Evolutionary conservation across 2,888 invertebrate species (phyloP).

Genomic region (Nymphalis polychloros): DNA sequence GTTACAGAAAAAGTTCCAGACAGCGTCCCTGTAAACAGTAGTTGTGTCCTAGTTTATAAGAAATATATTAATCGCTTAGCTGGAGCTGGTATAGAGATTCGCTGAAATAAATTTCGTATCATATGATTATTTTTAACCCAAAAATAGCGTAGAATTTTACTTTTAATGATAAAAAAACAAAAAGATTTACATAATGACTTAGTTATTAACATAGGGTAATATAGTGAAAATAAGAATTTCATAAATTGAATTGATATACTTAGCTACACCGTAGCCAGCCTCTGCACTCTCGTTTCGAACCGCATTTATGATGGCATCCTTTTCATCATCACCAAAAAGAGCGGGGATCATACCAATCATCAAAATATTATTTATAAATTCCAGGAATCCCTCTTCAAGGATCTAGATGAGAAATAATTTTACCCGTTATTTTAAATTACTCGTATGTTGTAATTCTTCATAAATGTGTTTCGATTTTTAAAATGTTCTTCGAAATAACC

Average conservation of each 20-base stretch:
- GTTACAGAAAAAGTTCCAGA: slow-evolving; percentile 92
- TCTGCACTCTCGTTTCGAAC: slow-evolving; percentile 86
- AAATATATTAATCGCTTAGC: neutral
- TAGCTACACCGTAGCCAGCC: slow-evolving; percentile 87
- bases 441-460: no score
- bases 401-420: slow-evolving; percentile 63
- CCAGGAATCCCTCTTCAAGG: slow-evolving; percentile 91
- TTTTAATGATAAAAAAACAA: no score
- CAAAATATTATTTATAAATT: slow-evolving; percentile 94
- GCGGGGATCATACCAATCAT: slow-evolving; percentile 94
- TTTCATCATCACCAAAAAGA: slow-evolving; percentile 93
- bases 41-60: neutral
- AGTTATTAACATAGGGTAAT: no score
- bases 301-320: slow-evolving; percentile 87
- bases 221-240: no score
- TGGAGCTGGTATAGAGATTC: no score
- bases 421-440: no score
- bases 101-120: no score
- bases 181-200: no score
- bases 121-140: no score
- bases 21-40: slow-evolving; percentile 83
- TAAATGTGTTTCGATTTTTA: no score
- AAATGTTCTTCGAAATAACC: no score
- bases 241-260: slow-evolving; percentile 65
- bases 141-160: no score